These are phyloP conservation scores for Microplitis deprimator DNA, from an alignment of 2,888 invertebrate genomes.

Conservation along the genomic window DNA sequence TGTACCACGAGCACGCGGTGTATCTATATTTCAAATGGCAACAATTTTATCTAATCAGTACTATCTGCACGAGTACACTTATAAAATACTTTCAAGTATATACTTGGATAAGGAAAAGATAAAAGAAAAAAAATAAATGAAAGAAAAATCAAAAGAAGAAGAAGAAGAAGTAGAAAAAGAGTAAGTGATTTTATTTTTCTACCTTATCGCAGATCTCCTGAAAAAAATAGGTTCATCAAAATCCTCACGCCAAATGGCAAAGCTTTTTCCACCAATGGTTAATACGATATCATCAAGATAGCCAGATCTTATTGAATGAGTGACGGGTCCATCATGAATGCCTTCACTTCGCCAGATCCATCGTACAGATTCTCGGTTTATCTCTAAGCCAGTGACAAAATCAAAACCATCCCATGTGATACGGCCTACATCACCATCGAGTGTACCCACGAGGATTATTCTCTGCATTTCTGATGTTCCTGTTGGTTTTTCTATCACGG, in stretches of 20 bases:
- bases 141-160: not conserved
- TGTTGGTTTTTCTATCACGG: slow-evolving; percentile 53
- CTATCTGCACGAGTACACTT: not conserved
- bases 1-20: slow-evolving; percentile 83
- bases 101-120: not conserved
- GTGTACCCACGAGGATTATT: slow-evolving; percentile 59
- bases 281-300: slow-evolving; percentile 77
- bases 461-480: slow-evolving; percentile 36
- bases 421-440: slow-evolving; percentile 70
- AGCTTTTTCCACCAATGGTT: slow-evolving; percentile 82
- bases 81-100: not conserved
- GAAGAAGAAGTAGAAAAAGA: not conserved
- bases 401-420: slow-evolving; percentile 81
- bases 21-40: slow-evolving; percentile 64
- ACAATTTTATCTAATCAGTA: slow-evolving; percentile 15
- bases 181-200: slow-evolving; percentile 10
- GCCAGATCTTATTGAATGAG: slow-evolving; percentile 76
- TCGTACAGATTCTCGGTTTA: slow-evolving; percentile 75
- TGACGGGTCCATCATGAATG: slow-evolving; percentile 82
- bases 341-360: slow-evolving; percentile 72
- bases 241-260: slow-evolving; percentile 83
- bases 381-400: slow-evolving; percentile 76
- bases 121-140: not conserved
- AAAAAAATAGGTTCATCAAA: slow-evolving; percentile 78
- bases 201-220: slow-evolving; percentile 75